Conservation (phyloP, 2,113 vertebrate species). For the Platycercus adscitus region DNA sequence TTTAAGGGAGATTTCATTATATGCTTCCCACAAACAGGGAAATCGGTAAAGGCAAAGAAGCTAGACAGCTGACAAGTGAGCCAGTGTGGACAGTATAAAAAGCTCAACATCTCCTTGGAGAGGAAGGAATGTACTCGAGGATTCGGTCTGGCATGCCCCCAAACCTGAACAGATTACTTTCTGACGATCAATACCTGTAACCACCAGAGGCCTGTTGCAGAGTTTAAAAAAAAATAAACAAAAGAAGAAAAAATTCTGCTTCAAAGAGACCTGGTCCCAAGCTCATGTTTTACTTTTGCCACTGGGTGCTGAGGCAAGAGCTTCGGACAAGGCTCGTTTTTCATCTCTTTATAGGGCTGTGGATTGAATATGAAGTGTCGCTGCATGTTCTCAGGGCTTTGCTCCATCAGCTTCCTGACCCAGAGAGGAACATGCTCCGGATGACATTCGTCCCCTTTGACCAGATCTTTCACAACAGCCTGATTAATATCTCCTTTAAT, state of each 20-base stretch:
- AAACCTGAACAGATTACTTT: slow-evolving; percentile 90
- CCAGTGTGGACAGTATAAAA: slow-evolving; percentile 71
- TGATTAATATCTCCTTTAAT: slow-evolving; percentile 10
- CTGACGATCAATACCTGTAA: slow-evolving; percentile 88
- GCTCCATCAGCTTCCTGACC: not conserved
- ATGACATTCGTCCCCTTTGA: not conserved
- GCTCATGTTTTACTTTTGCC: slow-evolving; percentile 82
- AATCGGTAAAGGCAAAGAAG: slow-evolving; percentile 58
- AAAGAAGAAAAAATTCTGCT: slow-evolving; percentile 41
- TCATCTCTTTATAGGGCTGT: slow-evolving; percentile 78
- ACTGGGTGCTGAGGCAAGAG: slow-evolving; percentile 81
- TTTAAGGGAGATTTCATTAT: not conserved
- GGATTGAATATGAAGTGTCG: slow-evolving; percentile 76
- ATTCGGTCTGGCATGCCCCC: slow-evolving; percentile 84
- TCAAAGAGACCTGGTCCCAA: slow-evolving; percentile 78
- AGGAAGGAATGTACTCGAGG: slow-evolving; percentile 77
- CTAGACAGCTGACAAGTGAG: slow-evolving; percentile 69
- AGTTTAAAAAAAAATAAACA: slow-evolving; percentile 42
- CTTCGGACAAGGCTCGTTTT: slow-evolving; percentile 82
- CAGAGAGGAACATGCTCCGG: not conserved
- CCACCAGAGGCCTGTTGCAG: slow-evolving; percentile 87
- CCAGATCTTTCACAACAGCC: not conserved
- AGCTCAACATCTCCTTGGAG: slow-evolving; percentile 77
- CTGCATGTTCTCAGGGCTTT: slow-evolving; percentile 37
- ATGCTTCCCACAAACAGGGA: not conserved